Conservation (phyloP, 37 sponge, comb jelly and placozoan genomes). For the Beroe ovata region DNA sequence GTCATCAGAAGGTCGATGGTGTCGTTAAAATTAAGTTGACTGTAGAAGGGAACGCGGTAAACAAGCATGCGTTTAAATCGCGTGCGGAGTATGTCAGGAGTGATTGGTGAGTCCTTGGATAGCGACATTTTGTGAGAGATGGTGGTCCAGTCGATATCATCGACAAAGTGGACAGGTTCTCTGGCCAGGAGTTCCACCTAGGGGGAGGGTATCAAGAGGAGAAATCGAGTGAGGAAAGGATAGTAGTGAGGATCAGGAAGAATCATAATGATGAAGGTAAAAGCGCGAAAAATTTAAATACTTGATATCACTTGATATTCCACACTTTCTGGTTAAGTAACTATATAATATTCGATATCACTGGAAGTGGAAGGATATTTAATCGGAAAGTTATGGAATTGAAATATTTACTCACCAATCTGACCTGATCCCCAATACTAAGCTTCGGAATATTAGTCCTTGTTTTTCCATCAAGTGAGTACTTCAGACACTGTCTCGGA, state of each 20-base stretch:
- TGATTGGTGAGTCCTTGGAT: not conserved
- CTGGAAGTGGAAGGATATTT: not conserved
- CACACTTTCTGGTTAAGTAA: too few species aligned
- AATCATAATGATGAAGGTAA: too few species aligned
- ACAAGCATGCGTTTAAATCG: not conserved
- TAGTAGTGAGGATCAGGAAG: too few species aligned
- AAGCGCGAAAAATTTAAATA: too few species aligned
- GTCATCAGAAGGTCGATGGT: slow-evolving; percentile 8
- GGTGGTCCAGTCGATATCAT: not conserved
- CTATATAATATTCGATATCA: too few species aligned
- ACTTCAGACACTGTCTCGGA: slow-evolving; percentile 25
- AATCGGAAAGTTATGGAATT: not conserved
- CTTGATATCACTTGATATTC: too few species aligned
- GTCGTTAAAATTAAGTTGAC: slow-evolving; percentile 5
- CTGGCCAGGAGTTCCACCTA: slow-evolving; percentile 28
- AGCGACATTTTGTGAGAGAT: not conserved
- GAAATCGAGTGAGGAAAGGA: not conserved
- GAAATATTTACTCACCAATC: not conserved
- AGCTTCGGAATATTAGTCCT: not conserved
- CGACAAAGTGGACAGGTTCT: slow-evolving; percentile 1
- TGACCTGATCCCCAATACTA: not conserved
- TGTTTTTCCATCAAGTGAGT: not conserved
- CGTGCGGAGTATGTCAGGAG: not conserved
- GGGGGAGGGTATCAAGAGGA: not conserved
- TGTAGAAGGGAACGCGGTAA: slow-evolving; percentile 20